Evolutionary conservation across 2,888 invertebrate genomes (phyloP).

Genomic region (Papilio protenor): DNA sequence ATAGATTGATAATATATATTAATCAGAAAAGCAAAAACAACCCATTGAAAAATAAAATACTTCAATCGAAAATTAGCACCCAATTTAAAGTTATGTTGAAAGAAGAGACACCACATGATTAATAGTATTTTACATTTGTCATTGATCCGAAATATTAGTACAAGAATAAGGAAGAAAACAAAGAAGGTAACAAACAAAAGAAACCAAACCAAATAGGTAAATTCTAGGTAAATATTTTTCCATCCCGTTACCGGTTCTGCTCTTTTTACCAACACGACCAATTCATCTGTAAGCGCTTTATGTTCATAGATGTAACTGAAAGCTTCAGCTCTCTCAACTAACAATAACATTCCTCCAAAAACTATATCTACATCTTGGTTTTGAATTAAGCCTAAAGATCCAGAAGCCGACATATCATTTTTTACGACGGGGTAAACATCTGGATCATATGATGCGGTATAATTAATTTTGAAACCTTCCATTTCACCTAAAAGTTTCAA

Average conservation of each 20-base stretch:
- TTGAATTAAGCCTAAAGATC: conserved; percentile 52
- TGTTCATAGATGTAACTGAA: conserved; percentile 60
- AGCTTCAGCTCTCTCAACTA: conserved; percentile 49
- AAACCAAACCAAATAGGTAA: conserved; percentile 57
- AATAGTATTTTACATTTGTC: conserved; percentile 55
- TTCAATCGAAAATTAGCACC: conserved; percentile 47
- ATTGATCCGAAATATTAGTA: conserved; percentile 47
- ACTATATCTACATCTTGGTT: conserved; percentile 50
- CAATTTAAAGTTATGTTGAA: conserved; percentile 53
- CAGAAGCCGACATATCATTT: conserved; percentile 52
- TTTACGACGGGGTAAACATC: conserved; percentile 49
- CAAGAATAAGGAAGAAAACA: conserved; percentile 52
- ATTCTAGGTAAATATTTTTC: conserved; percentile 60
- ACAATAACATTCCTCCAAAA: conserved; percentile 52
- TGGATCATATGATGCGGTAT: conserved; percentile 47
- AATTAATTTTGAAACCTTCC: conserved; percentile 56
- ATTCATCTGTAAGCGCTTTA: conserved; percentile 56
- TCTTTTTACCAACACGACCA: conserved; percentile 58
- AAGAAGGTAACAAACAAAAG: conserved; percentile 52
- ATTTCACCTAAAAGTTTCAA: conserved; percentile 56
- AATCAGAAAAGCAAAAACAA: conserved; percentile 61
- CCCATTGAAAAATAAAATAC: conserved; percentile 58
- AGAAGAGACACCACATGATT: conserved; percentile 55
- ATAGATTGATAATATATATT: conserved; percentile 60
- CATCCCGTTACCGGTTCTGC: conserved; percentile 53